These are phyloP conservation scores for Synergus japonicus DNA, from an alignment of 2,888 invertebrate species.

Conservation along the genomic window DNA sequence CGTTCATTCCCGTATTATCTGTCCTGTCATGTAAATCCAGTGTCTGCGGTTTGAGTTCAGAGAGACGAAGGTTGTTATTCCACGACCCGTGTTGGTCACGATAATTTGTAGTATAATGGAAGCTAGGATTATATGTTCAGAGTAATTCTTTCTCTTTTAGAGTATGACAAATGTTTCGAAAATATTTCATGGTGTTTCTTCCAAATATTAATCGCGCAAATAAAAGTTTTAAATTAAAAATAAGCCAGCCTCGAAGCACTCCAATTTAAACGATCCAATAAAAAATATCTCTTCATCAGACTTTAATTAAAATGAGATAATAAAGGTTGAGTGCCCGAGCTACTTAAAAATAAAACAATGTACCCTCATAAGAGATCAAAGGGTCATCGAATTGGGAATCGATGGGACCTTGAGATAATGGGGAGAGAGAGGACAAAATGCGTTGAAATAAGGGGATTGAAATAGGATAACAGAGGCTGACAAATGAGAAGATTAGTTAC, in stretches of 20 bases:
- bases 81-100: constrained; percentile 1
- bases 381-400: constrained; percentile 3
- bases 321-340: background rate
- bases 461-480: constrained; percentile 62
- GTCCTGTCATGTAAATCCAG: constrained; percentile 30
- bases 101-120: constrained; percentile 21
- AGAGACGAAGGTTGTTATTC: constrained; percentile 28
- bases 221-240: background rate
- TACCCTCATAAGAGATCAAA: background rate
- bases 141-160: background rate
- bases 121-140: background rate
- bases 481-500: constrained; percentile 69
- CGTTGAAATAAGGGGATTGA: constrained; percentile 52
- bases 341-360: background rate
- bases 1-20: constrained; percentile 16
- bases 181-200: background rate
- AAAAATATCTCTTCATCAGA: background rate
- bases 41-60: constrained; percentile 33
- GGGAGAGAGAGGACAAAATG: constrained; percentile 7
- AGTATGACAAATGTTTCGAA: background rate
- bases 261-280: background rate
- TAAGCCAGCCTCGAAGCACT: no score
- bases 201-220: background rate
- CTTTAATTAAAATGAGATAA: background rate
- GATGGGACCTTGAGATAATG: background rate